These are phyloP conservation scores for Tokudaia tokunoshimensis DNA, from an alignment of 2,797 vertebrate genomes.

Conservation along the genomic window DNA sequence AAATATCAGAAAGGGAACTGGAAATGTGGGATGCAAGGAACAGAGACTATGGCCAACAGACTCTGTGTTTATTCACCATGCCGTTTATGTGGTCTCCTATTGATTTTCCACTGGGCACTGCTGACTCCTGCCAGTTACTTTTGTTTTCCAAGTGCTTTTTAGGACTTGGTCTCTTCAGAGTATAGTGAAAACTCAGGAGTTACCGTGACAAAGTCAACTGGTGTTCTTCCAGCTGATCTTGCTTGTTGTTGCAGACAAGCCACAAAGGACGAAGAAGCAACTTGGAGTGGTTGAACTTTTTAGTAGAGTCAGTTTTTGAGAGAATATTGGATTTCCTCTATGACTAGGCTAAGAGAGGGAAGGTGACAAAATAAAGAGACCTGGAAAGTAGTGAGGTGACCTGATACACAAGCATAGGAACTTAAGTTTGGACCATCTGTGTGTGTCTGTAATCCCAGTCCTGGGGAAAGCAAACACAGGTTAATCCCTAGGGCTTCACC, in stretches of 20 bases:
- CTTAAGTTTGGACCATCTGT: background rate
- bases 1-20: background rate
- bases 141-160: conserved; percentile 10
- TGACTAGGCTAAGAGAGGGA: background rate
- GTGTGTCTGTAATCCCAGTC: background rate
- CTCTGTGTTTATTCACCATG: background rate
- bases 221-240: background rate
- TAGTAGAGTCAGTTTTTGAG: background rate
- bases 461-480: background rate
- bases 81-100: background rate
- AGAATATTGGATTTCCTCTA: background rate
- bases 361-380: background rate
- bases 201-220: background rate
- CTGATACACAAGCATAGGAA: background rate
- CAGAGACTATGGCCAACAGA: background rate
- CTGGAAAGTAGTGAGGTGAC: background rate
- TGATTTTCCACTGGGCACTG: background rate
- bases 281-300: conserved; percentile 31
- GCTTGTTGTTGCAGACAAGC: conserved; percentile 26
- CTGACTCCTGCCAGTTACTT: background rate
- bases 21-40: background rate
- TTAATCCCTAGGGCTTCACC: background rate
- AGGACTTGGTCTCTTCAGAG: conserved; percentile 19
- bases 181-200: background rate
- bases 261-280: background rate